Percentiles rank a stretch among this genome's conserved stretches.
Evolutionary conservation across 2,113 vertebrate species (phyloP).

Genomic region (Lagopus muta): DNA sequence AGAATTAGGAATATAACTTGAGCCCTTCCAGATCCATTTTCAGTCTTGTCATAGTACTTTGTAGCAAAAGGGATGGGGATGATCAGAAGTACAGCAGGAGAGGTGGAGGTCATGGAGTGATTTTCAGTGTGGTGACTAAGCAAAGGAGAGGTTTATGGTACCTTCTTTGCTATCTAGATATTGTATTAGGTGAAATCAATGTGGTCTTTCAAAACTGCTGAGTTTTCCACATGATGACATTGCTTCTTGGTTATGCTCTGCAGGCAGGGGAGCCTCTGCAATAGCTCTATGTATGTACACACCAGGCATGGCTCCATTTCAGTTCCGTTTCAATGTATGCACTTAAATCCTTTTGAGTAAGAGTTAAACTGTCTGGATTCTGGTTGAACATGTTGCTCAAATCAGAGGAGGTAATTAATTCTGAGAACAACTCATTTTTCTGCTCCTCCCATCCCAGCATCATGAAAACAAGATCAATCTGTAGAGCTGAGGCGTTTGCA

Average conservation of each 20-base stretch:
- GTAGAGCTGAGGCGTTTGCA: not conserved
- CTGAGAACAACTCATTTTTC: constrained; percentile 25
- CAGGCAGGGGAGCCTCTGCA: not conserved
- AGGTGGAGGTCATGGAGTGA: not conserved
- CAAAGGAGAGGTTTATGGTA: not conserved
- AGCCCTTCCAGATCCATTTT: not conserved
- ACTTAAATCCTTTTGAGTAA: not conserved
- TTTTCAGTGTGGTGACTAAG: not conserved
- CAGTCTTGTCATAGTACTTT: not conserved
- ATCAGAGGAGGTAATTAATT: constrained; percentile 44
- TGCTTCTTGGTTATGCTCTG: not conserved
- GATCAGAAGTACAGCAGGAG: not conserved
- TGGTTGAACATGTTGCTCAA: not conserved
- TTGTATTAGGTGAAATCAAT: not conserved
- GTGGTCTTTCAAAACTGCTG: not conserved
- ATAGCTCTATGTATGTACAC: not conserved
- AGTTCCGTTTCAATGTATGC: not conserved
- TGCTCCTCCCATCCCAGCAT: constrained; percentile 32
- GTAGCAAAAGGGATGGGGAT: not conserved
- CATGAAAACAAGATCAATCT: constrained; percentile 26
- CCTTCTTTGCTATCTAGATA: not conserved
- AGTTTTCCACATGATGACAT: not conserved
- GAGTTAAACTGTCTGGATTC: constrained; percentile 28
- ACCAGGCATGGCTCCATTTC: not conserved
- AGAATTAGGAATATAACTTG: not conserved